Evolutionary conservation across 2,113 vertebrate species (phyloP).

Genomic region (Morone saxatilis): DNA sequence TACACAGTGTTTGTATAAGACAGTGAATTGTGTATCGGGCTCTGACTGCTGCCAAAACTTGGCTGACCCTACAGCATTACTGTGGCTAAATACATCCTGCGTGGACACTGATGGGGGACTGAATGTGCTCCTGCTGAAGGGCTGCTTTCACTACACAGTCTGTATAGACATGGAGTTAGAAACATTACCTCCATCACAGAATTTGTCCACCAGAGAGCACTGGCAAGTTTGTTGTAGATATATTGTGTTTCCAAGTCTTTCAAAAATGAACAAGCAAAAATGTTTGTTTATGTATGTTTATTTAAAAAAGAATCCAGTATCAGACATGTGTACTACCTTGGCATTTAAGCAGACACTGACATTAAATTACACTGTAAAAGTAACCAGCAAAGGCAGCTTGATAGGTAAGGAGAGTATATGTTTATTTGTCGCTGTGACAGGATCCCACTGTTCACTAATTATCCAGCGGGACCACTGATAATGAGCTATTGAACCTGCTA

Average conservation of each 20-base stretch:
- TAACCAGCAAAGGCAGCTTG: constrained; percentile 40
- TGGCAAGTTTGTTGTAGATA: not conserved
- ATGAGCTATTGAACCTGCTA: constrained; percentile 85
- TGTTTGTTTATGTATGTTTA: not conserved
- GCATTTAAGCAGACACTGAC: not conserved
- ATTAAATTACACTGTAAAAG: not conserved
- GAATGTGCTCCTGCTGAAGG: not conserved
- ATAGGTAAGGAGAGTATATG: constrained; percentile 54
- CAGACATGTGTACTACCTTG: not conserved
- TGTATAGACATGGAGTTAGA: not conserved
- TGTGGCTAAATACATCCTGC: not conserved
- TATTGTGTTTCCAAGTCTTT: not conserved
- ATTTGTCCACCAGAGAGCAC: constrained; percentile 6
- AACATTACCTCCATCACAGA: not conserved
- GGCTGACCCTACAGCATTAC: not conserved
- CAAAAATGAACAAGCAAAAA: not conserved
- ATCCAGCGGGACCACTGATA: constrained; percentile 82
- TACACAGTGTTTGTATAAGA: not conserved
- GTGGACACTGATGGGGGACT: not conserved
- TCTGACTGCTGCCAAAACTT: not conserved
- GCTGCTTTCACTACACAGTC: not conserved
- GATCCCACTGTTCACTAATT: constrained; percentile 82
- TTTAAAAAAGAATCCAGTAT: not conserved
- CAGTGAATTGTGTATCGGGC: not conserved
- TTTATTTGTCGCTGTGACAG: constrained; percentile 80